phyloP scores from a whole-genome alignment of 2,797 vertebrate species.

The Amphiprion clarkii region DNA sequence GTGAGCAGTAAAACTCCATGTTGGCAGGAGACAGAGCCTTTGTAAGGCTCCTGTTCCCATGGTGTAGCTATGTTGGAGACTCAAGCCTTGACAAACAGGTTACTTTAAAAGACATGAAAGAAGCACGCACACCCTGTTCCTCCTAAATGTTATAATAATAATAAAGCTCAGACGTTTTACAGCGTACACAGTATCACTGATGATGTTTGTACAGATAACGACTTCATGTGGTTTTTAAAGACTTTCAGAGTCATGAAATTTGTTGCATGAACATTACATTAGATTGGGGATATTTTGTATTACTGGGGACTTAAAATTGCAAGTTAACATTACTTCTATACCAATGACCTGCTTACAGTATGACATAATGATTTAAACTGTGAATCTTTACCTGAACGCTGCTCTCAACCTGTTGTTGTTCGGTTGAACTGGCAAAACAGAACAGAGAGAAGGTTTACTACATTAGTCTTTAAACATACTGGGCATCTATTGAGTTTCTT shows the following conservation, averaged over 20 bases:
- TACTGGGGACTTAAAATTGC: neutral
- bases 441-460: slow-evolving; percentile 17
- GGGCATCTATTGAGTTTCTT: neutral
- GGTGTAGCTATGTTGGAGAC: slow-evolving; percentile 50
- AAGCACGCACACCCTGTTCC: slow-evolving; percentile 51
- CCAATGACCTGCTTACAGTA: neutral
- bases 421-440: slow-evolving; percentile 54
- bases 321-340: neutral
- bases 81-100: slow-evolving; percentile 75
- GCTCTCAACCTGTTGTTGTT: slow-evolving; percentile 26
- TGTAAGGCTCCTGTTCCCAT: slow-evolving; percentile 63
- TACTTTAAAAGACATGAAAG: slow-evolving; percentile 57
- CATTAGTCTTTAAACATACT: neutral
- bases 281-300: neutral
- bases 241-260: slow-evolving; percentile 3
- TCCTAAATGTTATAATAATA: slow-evolving; percentile 41
- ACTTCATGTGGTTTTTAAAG: neutral
- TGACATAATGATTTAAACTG: neutral
- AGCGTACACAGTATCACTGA: neutral
- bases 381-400: slow-evolving; percentile 58
- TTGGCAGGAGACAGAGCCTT: slow-evolving; percentile 2
- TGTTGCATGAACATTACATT: neutral
- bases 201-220: slow-evolving; percentile 7
- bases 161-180: slow-evolving; percentile 22
- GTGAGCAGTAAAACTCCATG: slow-evolving; percentile 2